Evolutionary conservation across 1,140 invertebrate genomes (phyloP), one percentile per base, ranked within the genome.

Genomic region (Nasonia vitripennis): DNA sequence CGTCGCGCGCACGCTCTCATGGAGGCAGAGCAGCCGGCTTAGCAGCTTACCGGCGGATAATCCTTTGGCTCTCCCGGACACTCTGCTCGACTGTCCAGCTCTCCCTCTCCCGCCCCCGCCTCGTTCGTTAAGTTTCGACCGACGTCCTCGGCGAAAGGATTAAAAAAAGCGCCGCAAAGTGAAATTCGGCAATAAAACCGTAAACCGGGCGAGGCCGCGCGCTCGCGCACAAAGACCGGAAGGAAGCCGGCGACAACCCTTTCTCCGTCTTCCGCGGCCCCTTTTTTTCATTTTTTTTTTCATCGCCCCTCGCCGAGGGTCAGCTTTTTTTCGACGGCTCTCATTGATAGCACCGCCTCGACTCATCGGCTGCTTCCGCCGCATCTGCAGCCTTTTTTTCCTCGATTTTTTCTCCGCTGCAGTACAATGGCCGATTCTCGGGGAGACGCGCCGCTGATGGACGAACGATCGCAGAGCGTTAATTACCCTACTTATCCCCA

Each of bases 131-230:
- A 55, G 41, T 84, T 84, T 87, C 68, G 71, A 34, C 78, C 78
- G 73, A n/a, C 55, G 3, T 62, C n/a, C 37, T 83, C 73, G 14
- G n/a, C 10, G 62, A 85, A 78, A 88, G 81, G 73, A 86, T 80
- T 77, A 83, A 80, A 82, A 78, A 86, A 84, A 86, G 68, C 23
- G 9, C 23, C 11, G 55, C 86, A 84, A 87, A 88, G 84, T 87
- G 86, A 88, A 89, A 90, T 87, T 88, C 31, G 83, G 87, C 86
- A 86, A 86, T 89, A 89, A 88, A 84, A 90, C 67, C 80, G 27
- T 78, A 74, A 67, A 14, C 12, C 45, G 27, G 73, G 27, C 67
- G 68, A 73, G 48, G 14, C 4, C 7, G 10, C 48, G 27, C 27
- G 1, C 27, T 27, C 14, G 48, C 48, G 48, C 55, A 79, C 37